Conservation (phyloP, 1,140 invertebrate species). For the Drosophila sturtevanti region DNA sequence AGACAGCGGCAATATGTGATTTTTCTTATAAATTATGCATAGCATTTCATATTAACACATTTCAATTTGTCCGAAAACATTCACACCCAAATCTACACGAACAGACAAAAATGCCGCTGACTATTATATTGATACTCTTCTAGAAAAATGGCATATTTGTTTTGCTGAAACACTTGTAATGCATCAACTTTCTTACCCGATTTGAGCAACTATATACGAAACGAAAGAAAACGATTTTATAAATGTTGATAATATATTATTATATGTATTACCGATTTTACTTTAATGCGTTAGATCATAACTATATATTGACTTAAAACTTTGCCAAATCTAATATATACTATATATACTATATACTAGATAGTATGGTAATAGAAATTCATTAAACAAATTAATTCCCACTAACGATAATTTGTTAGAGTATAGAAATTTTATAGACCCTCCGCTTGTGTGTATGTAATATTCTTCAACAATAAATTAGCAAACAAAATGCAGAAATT, state of each 20-base stretch:
- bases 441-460: neutral
- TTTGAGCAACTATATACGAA: too few relatives aligned
- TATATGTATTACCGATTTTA: too few relatives aligned
- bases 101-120: constrained; percentile 46
- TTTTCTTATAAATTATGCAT: constrained; percentile 61
- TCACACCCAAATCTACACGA: constrained; percentile 22
- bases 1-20: constrained; percentile 4
- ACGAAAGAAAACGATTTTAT: too few relatives aligned
- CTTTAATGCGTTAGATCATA: too few relatives aligned
- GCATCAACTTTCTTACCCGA: too few relatives aligned
- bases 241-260: too few relatives aligned
- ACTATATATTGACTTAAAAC: too few relatives aligned
- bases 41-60: constrained; percentile 67
- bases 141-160: neutral
- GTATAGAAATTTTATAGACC: neutral
- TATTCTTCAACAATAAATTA: constrained; percentile 51
- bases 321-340: too few relatives aligned
- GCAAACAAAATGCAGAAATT: constrained; percentile 46
- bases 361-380: too few relatives aligned
- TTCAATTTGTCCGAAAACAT: constrained; percentile 71
- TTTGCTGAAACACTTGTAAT: neutral
- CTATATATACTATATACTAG: too few relatives aligned
- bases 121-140: constrained; percentile 12
- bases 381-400: too few relatives aligned
- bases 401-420: neutral